Evolutionary conservation across 2,888 invertebrate genomes (phyloP), one percentile per base, ranked within the genome.

Genomic region (Lycaena phlaeas): DNA sequence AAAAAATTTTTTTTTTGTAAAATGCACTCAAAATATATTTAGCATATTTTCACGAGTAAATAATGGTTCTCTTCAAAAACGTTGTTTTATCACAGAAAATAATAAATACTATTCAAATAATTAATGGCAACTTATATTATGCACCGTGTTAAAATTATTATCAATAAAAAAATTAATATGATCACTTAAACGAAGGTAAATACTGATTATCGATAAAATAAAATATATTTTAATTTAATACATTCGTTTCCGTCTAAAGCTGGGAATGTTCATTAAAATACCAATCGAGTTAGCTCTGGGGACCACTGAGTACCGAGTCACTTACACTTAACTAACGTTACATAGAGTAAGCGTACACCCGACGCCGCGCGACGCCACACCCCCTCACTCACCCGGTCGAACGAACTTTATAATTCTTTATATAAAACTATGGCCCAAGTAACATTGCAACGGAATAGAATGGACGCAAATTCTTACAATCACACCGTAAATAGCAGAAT

Each of bases 81-180:
- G 41, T 48, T 49, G 66, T 70, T 47, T 50, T 82, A 82, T 82
- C 82, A 82, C 81, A 81, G 82, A 76, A 81, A 77, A 75, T 55
- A 75, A 79, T 75, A 75, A 55, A 77, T 48, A 48, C 75, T 73
- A 79, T 75, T 69, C 75, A 68, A 63, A 68, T 59, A 57, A 57
- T 62, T 61, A 66, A 78, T 78, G 78, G 78, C 79, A 78, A 76
- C 75, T 72, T 61, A 61, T 56, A 64, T 64, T 69, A 74, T 69
- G 76, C 79, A 75, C 78, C 79, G 64, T 53, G 56, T 56, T 61
- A 58, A 18, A 34, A 34, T 18, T 34, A 34, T 30, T 11, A 15
- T 12, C 22, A 22, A 22, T 9, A 0, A 34, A 34, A 22, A 18
- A 34, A 11, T 12, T 40, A 40, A 40, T 15, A 29, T n/a, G n/a